A percentile compares a stretch with the other conserved stretches of the same genome.
Evolutionary conservation across 2,113 vertebrate species (phyloP).

Genomic region (Tragelaphus strepsiceros): DNA sequence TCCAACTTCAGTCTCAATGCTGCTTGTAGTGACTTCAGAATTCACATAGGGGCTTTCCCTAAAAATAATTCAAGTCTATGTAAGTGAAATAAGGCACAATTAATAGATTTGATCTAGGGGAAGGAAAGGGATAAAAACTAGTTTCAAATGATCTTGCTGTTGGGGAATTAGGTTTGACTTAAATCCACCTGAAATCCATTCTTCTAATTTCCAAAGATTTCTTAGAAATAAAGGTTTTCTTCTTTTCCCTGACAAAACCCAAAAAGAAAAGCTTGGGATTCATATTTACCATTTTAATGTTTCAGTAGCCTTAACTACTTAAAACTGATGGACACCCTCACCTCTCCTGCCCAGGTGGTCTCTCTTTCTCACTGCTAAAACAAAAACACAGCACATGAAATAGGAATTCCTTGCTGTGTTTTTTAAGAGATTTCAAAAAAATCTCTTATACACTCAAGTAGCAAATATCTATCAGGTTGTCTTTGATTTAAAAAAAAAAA

Average conservation of each 20-base stretch:
- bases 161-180: slow-evolving; percentile 78
- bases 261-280: slow-evolving; percentile 77
- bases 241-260: slow-evolving; percentile 67
- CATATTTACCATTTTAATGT: slow-evolving; percentile 78
- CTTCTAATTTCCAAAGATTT: slow-evolving; percentile 68
- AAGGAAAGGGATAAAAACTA: slow-evolving; percentile 75
- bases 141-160: slow-evolving; percentile 80
- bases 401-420: slow-evolving; percentile 53
- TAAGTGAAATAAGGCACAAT: slow-evolving; percentile 99
- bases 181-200: slow-evolving; percentile 65
- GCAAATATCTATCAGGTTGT: slow-evolving; percentile 72
- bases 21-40: slow-evolving; percentile 82
- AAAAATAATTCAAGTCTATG: slow-evolving; percentile 88
- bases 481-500: slow-evolving; percentile 69
- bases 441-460: slow-evolving; percentile 50
- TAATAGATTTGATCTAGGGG: slow-evolving; percentile 87
- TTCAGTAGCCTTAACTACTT: slow-evolving; percentile 84
- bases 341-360: neutral
- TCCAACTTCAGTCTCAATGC: slow-evolving; percentile 83
- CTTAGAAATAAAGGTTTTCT: slow-evolving; percentile 69
- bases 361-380: slow-evolving; percentile 69
- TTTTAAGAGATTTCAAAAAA: slow-evolving; percentile 58
- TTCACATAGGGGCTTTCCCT: slow-evolving; percentile 78
- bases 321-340: slow-evolving; percentile 56
- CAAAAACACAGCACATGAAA: slow-evolving; percentile 69